Conservation (phyloP, 2,888 invertebrate genomes). For the Alitta virens region DNA sequence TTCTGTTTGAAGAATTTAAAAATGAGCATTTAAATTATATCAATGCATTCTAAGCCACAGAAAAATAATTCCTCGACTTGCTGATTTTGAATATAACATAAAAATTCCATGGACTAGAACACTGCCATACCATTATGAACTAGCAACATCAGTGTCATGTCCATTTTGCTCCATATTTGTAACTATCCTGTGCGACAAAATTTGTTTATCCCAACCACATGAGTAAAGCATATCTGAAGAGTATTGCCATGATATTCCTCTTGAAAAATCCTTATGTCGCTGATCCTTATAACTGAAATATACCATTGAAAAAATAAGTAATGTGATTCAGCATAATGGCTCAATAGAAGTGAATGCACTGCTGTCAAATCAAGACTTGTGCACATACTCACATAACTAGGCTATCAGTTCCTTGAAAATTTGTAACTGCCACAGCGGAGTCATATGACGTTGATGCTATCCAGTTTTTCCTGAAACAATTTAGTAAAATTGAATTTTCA, state of each 20-base stretch:
- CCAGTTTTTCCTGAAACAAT: constrained; percentile 37
- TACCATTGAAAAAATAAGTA: neutral
- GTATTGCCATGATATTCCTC: constrained; percentile 62
- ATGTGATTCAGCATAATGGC: too few species aligned
- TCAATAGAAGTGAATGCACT: too few species aligned
- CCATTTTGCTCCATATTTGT: neutral
- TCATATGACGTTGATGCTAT: constrained; percentile 51
- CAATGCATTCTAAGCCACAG: neutral
- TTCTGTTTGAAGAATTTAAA: too few species aligned
- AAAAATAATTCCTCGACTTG: too few species aligned
- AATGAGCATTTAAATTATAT: too few species aligned
- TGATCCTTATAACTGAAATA: constrained; percentile 57
- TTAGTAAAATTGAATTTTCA: too few species aligned
- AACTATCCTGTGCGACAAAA: constrained; percentile 12
- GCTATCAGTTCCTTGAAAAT: constrained; percentile 27
- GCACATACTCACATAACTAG: constrained; percentile 33
- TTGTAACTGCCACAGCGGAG: constrained; percentile 41
- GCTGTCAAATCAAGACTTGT: too few species aligned
- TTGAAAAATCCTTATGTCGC: constrained; percentile 62
- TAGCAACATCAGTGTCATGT: neutral
- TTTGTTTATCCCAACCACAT: constrained; percentile 63
- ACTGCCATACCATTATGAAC: too few species aligned
- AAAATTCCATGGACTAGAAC: too few species aligned
- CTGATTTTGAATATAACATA: too few species aligned
- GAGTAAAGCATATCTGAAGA: constrained; percentile 60